Conservation (phyloP, 1,140 invertebrate species). For the Papilio glaucus region DNA sequence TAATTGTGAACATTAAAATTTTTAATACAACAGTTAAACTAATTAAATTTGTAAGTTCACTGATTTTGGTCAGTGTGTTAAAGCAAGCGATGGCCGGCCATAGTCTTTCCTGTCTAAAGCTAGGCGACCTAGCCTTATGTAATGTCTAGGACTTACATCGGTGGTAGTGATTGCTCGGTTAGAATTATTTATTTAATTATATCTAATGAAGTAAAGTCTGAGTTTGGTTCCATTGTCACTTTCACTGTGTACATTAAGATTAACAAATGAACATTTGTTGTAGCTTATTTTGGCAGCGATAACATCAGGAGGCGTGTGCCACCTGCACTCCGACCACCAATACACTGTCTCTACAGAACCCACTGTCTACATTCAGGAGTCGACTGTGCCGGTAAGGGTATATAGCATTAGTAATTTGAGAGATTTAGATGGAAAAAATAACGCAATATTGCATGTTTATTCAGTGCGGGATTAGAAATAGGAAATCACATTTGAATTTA, state of each 20-base stretch:
- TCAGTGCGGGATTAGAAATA: background rate
- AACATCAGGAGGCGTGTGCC: background rate
- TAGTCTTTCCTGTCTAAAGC: too few relatives aligned
- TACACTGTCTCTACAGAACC: background rate
- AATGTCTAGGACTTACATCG: too few relatives aligned
- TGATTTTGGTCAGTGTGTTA: background rate
- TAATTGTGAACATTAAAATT: background rate
- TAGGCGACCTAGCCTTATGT: too few relatives aligned
- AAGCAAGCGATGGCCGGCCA: too few relatives aligned
- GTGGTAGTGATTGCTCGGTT: too few relatives aligned
- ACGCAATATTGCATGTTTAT: background rate
- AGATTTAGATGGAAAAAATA: background rate
- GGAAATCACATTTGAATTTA: too few relatives aligned
- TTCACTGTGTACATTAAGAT: background rate
- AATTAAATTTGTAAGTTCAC: background rate
- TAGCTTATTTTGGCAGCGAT: background rate
- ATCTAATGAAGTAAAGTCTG: too few relatives aligned
- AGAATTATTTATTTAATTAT: too few relatives aligned
- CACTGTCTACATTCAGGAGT: slow-evolving; percentile 9
- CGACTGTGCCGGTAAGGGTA: background rate
- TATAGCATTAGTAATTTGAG: background rate
- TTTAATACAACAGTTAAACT: background rate
- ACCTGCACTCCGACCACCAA: background rate
- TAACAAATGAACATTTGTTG: background rate
- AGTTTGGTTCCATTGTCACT: too few relatives aligned